Evolutionary conservation across 2,113 vertebrate genomes (phyloP), one percentile per base, ranked within the genome.

Genomic region (Tyto alba): DNA sequence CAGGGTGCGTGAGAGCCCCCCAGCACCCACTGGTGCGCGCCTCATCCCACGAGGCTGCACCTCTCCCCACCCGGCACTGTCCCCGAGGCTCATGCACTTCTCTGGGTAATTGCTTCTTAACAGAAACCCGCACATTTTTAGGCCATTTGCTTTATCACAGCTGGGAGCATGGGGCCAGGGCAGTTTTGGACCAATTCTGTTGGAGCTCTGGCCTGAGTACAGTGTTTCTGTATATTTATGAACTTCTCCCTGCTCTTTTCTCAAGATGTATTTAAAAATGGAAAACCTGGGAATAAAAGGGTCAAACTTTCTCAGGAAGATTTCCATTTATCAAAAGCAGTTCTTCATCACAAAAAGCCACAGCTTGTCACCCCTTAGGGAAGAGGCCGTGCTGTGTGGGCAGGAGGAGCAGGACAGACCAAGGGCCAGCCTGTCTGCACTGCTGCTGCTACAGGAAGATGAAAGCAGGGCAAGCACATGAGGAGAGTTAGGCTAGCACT

Each of bases 111-210:
- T 10, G 22, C 38, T 81, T 11, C 34, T 32, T 0, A 21, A 1
- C 50, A 6, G 67, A 26, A 64, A 16, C n/a, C 14, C 0, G 7
- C 81, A 11, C 2, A 3, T 15, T 66, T 41, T 22, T 63, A 27
- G 87, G 69, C 55, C n/a, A 2, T 40, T 36, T 68, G 55, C 87
- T 55, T 34, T 26, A 19, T 64, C 66, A 16, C 88, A 13, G 64
- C 50, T 0, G 0, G 48, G 30, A 78, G 41, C 73, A 18, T 0
- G 4, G 59, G 34, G 27, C 62, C 47, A 32, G 52, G 30, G 7
- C 26, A 19, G 26, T 4, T 52, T 23, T 30, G 71, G 67, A 56
- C 11, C 56, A 16, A 1, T 52, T 57, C 56, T 59, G 2, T 30
- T 30, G 19, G 18, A 59, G 69, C 34, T 18, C 38, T 63, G 63